These are phyloP conservation scores for Prochilodus magdalenae DNA, from an alignment of 2,113 vertebrate species.

Conservation along the genomic window DNA sequence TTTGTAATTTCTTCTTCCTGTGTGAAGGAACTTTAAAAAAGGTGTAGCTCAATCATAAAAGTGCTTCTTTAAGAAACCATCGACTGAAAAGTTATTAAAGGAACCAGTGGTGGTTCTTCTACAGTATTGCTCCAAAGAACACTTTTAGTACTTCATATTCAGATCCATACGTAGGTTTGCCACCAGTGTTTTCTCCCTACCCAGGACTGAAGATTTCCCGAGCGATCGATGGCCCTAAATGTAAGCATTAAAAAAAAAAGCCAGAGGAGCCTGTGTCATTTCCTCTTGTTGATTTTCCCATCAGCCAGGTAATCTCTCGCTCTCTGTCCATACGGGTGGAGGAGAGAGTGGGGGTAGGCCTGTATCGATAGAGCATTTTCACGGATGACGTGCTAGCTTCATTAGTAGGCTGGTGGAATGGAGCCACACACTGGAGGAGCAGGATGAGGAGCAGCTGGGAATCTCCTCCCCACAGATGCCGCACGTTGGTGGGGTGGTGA, in stretches of 20 bases:
- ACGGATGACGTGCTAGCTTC: slow-evolving; percentile 54
- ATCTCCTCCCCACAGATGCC: slow-evolving; percentile 60
- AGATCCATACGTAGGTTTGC: neutral
- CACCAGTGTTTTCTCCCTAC: neutral
- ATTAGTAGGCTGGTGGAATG: slow-evolving; percentile 29
- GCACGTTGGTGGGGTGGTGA: slow-evolving; percentile 40
- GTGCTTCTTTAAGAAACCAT: too few species aligned
- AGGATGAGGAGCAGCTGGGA: slow-evolving; percentile 59
- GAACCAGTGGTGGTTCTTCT: too few species aligned
- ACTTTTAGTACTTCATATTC: too few species aligned
- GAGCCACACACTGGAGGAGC: slow-evolving; percentile 47
- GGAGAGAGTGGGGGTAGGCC: slow-evolving; percentile 9
- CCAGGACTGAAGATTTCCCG: slow-evolving; percentile 1
- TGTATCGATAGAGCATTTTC: slow-evolving; percentile 60
- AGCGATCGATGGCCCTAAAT: slow-evolving; percentile 29
- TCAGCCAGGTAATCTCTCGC: slow-evolving; percentile 49
- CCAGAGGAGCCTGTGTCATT: slow-evolving; percentile 46
- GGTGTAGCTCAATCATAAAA: too few species aligned
- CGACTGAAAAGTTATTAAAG: too few species aligned
- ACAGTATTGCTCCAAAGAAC: too few species aligned
- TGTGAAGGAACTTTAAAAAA: too few species aligned
- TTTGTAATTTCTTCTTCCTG: too few species aligned
- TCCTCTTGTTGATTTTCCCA: slow-evolving; percentile 51
- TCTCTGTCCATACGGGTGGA: slow-evolving; percentile 17
- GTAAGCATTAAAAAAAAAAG: slow-evolving; percentile 41